Evolutionary conservation across 2,888 invertebrate genomes (phyloP).

Genomic region (Ichneumoninae sp.): DNA sequence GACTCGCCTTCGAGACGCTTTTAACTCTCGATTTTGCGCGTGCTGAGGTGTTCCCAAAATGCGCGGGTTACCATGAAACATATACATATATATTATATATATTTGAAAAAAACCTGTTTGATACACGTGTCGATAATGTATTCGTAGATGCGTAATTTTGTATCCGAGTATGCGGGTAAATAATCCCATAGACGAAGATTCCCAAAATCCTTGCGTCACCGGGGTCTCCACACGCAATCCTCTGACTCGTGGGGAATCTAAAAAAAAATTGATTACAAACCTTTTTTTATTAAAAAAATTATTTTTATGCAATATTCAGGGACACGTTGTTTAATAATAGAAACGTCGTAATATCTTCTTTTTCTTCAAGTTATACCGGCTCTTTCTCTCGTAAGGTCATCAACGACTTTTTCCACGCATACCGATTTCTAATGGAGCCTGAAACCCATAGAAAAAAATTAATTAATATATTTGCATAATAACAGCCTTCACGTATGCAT

Average conservation of each 20-base stretch:
- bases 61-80: not conserved
- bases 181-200: not conserved
- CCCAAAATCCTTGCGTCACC: not conserved
- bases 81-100: not conserved
- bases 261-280: not conserved
- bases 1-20: not conserved
- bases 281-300: not conserved
- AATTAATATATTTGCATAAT: not conserved
- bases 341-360: no score
- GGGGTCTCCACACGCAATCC: not conserved
- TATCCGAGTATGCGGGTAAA: not conserved
- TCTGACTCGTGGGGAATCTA: not conserved
- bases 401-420: not conserved
- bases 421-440: not conserved
- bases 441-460: not conserved
- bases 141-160: not conserved
- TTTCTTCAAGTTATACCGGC: no score
- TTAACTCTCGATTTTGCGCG: not conserved
- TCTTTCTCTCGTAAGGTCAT: not conserved
- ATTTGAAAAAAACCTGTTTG: not conserved
- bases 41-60: not conserved
- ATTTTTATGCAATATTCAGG: not conserved
- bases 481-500: not conserved
- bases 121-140: not conserved
- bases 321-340: no score